Base-by-base conservation (phyloP, 1,140 invertebrate genomes). In the Drosophila bocqueti region DNA sequence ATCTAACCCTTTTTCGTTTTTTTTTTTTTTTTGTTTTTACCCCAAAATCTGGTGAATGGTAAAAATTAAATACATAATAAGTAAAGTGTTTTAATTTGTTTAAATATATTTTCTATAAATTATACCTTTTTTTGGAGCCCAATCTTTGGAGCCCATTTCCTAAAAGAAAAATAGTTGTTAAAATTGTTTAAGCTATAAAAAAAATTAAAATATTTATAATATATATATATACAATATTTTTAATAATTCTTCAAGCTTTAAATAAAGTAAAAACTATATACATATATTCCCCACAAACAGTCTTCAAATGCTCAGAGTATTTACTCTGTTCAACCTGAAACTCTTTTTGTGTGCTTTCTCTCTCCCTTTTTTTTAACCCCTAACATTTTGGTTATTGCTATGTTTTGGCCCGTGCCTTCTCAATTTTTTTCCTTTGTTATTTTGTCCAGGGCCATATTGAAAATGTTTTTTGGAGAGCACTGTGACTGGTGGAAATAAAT, bases 401-500 rank as follows among this genome's bases (percentile, higher is more conserved):
- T 34, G 36, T 16, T 40, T 24, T n/a, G 2, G n/a, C 18, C 29
- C 16, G 11, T 29, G 13, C 1, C 47, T 38, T 21, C 11, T 21
- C 11, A 15, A 4, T 11, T 16, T 40, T 43, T 15, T 50, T 8
- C 4, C 26, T 38, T 21, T 21, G 16, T 18, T 16, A 31, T 34
- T 9, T 8, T 16, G 36, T 57, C 15, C 36, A 42, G 29, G 36
- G 34, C 63, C 49, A 47, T 71, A 47, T 59, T 60, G 66, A 45
- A 60, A 72, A 61, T 60, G 67, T 43, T 64, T 58, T 34, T 52
- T 34, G 50, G 50, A 52, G 42, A 24, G 59, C 68, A 55, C 36
- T 63, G 54, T 47, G 40, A 36, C 47, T 34, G 26, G 38, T 16
- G 46, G 40, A 47, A 64, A 76, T 45, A 67, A 77, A 77, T 77